Evolutionary conservation across 2,797 vertebrate genomes (phyloP), one percentile per base, ranked within the genome.

Genomic region (Sus cebifrons): DNA sequence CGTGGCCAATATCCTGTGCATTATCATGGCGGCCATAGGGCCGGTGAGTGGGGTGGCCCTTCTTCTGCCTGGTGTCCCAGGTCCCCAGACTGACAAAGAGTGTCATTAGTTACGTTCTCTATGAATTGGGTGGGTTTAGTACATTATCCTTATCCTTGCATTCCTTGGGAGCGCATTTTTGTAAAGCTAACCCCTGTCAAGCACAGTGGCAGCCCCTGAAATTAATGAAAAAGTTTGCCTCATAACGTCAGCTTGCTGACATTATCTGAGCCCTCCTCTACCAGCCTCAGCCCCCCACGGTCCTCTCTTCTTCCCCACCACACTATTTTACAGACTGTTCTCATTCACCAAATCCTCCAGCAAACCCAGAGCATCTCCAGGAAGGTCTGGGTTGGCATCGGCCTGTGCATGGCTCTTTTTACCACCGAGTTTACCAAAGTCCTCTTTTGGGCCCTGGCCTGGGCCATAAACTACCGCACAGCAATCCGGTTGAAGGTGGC

Each of bases 391-490:
- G 20, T 98, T 3, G 99, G 99, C 3, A 12, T 99, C 0, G 98
- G 99, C 68, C 97, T 99, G 82, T 99, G 99, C 54, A 13, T 98
- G 1, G 99, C 98, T 21, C 97, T 99, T 94, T 99, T 99, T 84
- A 10, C 54, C 92, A 60, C 99, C 0, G 99, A 99, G 96, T 98
- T 99, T 91, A 62, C 75, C 78, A 99, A 99, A 97, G 98, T 98
- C 9, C 96, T 99, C 93, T 96, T 99, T 1, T 87, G 98, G 58
- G 98, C 99, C 0, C 77, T 99, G 32, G 56, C 99, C 32, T 99
- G 99, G 99, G 99, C 99, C 0, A 0, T 99, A 23, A 99, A 99
- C 96, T 97, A 99, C 81, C 98, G 98, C 58, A 99, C 99, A 0
- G 99, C 97, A 0, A 98, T 99, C 95, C 96, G 99, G 70, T 12